Base-by-base conservation (phyloP, 1,140 invertebrate species). In the Coptotermes formosanus region DNA sequence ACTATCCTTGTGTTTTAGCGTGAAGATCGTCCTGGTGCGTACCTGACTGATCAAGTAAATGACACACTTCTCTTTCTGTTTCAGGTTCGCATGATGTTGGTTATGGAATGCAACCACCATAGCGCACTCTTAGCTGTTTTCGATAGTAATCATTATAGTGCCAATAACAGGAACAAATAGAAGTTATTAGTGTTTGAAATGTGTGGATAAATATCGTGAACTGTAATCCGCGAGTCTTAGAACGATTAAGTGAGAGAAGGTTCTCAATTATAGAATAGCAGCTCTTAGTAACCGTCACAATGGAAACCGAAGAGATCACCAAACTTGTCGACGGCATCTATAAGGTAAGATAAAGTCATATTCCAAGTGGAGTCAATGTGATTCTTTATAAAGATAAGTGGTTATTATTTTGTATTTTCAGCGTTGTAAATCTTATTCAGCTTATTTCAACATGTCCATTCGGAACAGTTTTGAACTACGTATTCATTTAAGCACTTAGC, bases 281-380 rank as follows among this genome's bases (percentile, higher is more conserved):
- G 9, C 64, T 7, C 2, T 30, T 75, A 30, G 8, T 14, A 32
- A 38, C 25, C 52, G 81, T 30, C 44, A 89, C 87, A 87, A 97
- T 97, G 96, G 96, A 97, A 92, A 96, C 95, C 88, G 96, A 97
- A 91, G 96, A 97, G 92, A 94, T 97, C 88, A 97, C 96, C 89
- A 96, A 96, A 92, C 95, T 97, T 88, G 96, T 97, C 88, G 96
- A 97, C 92, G 96, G 96, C 89, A 96, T 97, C 89, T 97, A 97
- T 90, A 96, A 97, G 95, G 96, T 97, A 92, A 93, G 92, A 89
- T 32, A 21, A 52, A 43, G 55, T 82, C 19, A 55, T 4, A 21
- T 55, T 21, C 52, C 1, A 21, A 21, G 19, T 21, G 52, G 14
- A 21, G 14, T 4, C 6, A 55, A 48, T 48, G 45, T 6, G 14